phyloP scores from a whole-genome alignment of 2,113 vertebrate genomes.

The Pseudopipra pipra region DNA sequence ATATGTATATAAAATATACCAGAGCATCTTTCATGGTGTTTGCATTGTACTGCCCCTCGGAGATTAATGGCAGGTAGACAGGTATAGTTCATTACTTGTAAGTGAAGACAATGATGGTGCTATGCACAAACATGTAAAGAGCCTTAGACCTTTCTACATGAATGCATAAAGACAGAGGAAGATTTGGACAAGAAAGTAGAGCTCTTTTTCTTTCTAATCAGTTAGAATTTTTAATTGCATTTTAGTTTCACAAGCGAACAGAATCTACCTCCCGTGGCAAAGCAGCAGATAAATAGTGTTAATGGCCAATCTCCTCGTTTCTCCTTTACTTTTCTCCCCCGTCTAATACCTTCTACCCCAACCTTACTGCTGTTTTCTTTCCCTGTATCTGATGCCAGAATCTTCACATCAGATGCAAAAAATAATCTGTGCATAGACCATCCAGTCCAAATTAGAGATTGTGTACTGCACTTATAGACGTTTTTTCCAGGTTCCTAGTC shows the following conservation, averaged over 20 bases:
- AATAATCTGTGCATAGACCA: background rate
- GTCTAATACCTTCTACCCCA: background rate
- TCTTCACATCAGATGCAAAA: background rate
- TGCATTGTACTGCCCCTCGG: background rate
- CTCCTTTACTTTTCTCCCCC: background rate
- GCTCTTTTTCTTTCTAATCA: background rate
- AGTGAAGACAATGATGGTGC: background rate
- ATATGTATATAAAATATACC: background rate
- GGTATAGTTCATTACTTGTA: background rate
- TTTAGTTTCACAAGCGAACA: background rate
- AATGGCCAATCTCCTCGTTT: rapidly evolving
- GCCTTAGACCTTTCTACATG: background rate
- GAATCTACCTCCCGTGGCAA: background rate
- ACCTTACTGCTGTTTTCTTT: background rate
- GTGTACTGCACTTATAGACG: rapidly evolving
- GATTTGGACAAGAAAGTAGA: background rate
- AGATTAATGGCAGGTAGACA: background rate
- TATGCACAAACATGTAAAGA: background rate
- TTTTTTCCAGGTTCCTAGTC: background rate
- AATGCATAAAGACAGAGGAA: background rate
- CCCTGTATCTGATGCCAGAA: background rate
- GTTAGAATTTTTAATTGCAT: background rate
- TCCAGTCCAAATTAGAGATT: background rate
- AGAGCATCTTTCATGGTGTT: background rate
- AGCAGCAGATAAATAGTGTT: background rate